These are phyloP conservation scores for Steinernema hermaphroditum DNA, from an alignment of 2,888 invertebrate genomes.

Conservation along the genomic window DNA sequence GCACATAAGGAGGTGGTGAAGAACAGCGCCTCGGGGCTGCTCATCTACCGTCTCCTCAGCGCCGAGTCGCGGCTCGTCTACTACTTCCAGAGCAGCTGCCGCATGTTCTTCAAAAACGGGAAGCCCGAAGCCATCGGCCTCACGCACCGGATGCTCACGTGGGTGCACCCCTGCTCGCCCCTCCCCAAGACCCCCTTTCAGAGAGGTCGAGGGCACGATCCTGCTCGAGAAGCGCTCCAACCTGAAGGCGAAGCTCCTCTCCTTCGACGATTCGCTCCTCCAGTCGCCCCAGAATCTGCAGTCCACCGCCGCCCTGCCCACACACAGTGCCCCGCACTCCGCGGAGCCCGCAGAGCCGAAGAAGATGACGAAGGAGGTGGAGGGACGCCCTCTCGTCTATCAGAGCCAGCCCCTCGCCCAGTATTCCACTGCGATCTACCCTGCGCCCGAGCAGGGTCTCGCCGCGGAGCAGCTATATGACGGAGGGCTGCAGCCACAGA, in stretches of 20 bases:
- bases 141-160: slow-evolving; percentile 97
- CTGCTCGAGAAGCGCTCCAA: slow-evolving; percentile 88
- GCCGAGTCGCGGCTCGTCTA: slow-evolving; percentile 87
- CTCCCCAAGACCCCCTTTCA: slow-evolving; percentile 68
- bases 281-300: slow-evolving; percentile 55
- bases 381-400: background rate
- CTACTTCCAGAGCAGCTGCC: slow-evolving; percentile 95
- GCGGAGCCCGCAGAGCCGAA: background rate
- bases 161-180: slow-evolving; percentile 61
- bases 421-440: background rate
- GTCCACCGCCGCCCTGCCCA: background rate
- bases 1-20: slow-evolving; percentile 99
- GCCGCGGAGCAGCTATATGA: too few species aligned
- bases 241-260: slow-evolving; percentile 62
- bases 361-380: background rate
- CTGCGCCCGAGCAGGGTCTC: background rate
- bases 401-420: background rate
- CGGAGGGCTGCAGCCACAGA: too few species aligned
- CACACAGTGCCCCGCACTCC: background rate
- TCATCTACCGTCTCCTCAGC: slow-evolving; percentile 94
- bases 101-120: slow-evolving; percentile 97
- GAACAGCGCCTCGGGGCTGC: slow-evolving; percentile 97
- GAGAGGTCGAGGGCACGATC: slow-evolving; percentile 98
- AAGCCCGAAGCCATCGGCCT: slow-evolving; percentile 99
- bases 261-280: slow-evolving; percentile 65